Evolutionary conservation across 2,113 vertebrate species (phyloP).

Genomic region (Podarcis cretensis): DNA sequence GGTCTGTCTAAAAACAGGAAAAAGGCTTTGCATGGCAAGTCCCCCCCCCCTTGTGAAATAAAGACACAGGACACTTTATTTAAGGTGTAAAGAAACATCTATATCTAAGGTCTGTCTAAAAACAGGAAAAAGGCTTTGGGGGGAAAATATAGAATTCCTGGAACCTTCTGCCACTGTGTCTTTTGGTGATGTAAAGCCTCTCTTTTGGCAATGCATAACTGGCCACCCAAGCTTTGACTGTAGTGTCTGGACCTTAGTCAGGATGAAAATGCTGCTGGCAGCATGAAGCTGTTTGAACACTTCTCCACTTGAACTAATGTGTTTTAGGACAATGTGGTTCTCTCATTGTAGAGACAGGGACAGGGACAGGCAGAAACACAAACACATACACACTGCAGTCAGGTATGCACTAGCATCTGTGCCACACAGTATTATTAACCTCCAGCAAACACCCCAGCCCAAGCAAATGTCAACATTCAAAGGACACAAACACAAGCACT

Average conservation of each 20-base stretch:
- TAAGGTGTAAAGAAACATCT: no score
- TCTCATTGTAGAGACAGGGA: slow-evolving; percentile 27
- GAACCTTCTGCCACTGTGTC: no score
- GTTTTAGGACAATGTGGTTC: slow-evolving; percentile 29
- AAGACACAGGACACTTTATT: no score
- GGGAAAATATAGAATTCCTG: no score
- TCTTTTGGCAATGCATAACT: neutral
- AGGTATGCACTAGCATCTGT: slow-evolving; percentile 57
- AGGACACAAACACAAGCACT: slow-evolving; percentile 56
- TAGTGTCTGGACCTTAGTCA: neutral
- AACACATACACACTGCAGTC: slow-evolving; percentile 35
- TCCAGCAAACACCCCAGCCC: slow-evolving; percentile 57
- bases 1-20: no score
- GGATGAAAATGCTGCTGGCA: neutral
- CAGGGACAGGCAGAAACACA: neutral
- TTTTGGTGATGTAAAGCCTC: no score
- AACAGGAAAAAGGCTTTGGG: no score
- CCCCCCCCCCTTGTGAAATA: no score
- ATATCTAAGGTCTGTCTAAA: no score
- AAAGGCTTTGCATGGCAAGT: no score
- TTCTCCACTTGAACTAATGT: slow-evolving; percentile 51
- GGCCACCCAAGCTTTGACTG: neutral
- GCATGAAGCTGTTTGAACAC: slow-evolving; percentile 54
- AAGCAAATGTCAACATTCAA: slow-evolving; percentile 57
- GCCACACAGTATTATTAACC: slow-evolving; percentile 63